phyloP scores from a whole-genome alignment of 2,888 invertebrate genomes.

The Eulithis prunata region DNA sequence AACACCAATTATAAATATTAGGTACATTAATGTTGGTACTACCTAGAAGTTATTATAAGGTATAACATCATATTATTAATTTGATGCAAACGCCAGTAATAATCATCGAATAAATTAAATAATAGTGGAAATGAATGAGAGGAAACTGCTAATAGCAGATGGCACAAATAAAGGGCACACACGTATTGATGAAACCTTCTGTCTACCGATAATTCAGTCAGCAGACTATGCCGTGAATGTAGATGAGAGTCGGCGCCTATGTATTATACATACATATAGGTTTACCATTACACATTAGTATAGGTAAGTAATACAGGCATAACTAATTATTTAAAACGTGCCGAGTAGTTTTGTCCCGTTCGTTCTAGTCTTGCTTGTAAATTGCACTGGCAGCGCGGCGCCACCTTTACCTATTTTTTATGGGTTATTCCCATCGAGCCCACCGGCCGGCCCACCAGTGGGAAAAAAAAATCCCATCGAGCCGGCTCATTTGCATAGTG shows the following conservation, averaged over 20 bases:
- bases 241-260: conserved; percentile 71
- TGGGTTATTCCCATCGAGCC: too few relatives aligned
- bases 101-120: too few relatives aligned
- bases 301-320: conserved; percentile 52
- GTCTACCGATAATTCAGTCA: conserved; percentile 42
- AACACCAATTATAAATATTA: too few relatives aligned
- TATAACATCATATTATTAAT: too few relatives aligned
- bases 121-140: neutral
- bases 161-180: conserved; percentile 34
- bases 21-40: too few relatives aligned
- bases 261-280: conserved; percentile 27
- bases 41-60: too few relatives aligned
- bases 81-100: too few relatives aligned
- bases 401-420: too few relatives aligned
- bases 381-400: neutral
- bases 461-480: too few relatives aligned
- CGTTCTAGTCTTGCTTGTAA: conserved; percentile 6
- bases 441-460: too few relatives aligned
- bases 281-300: conserved; percentile 46
- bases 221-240: conserved; percentile 59
- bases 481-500: too few relatives aligned
- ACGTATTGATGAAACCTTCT: conserved; percentile 42
- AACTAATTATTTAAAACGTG: conserved; percentile 65
- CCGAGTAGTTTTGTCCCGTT: conserved; percentile 41
- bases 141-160: conserved; percentile 18